A percentile compares a stretch with the other conserved stretches of the same genome.
phyloP scores from a whole-genome alignment of 1,140 invertebrate species.

The Pachypsylla venusta region DNA sequence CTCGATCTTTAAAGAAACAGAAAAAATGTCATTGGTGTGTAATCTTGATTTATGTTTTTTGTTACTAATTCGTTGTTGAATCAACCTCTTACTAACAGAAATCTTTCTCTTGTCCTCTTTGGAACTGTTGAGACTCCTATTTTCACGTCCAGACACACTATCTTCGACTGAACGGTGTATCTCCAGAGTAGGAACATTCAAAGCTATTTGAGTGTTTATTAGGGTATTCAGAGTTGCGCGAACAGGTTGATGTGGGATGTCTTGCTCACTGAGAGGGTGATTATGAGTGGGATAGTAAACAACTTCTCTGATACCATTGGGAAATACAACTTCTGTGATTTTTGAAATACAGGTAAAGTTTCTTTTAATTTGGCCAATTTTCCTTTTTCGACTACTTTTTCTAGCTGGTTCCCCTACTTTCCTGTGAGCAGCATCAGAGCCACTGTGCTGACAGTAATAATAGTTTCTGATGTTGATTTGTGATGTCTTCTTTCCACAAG shows the following conservation, averaged over 20 bases:
- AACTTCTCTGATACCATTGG: not conserved
- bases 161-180: not conserved
- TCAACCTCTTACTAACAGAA: not conserved
- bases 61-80: not conserved
- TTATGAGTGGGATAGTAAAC: conserved; percentile 9
- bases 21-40: not conserved
- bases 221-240: not conserved
- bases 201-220: not conserved
- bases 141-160: not conserved
- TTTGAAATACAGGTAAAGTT: not conserved
- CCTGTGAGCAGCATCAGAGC: not conserved
- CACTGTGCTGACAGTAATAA: conserved; percentile 9
- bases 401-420: not conserved
- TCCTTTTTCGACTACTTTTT: not conserved
- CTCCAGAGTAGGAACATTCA: not conserved
- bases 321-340: not conserved
- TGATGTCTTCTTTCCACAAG: not conserved
- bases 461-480: not conserved
- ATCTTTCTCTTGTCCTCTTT: not conserved
- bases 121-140: not conserved
- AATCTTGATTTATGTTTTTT: not conserved
- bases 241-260: not conserved
- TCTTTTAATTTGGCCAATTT: not conserved
- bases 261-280: not conserved
- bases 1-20: not conserved